Base-by-base conservation (phyloP, 2,113 vertebrate species). In the Grallaria varia region DNA sequence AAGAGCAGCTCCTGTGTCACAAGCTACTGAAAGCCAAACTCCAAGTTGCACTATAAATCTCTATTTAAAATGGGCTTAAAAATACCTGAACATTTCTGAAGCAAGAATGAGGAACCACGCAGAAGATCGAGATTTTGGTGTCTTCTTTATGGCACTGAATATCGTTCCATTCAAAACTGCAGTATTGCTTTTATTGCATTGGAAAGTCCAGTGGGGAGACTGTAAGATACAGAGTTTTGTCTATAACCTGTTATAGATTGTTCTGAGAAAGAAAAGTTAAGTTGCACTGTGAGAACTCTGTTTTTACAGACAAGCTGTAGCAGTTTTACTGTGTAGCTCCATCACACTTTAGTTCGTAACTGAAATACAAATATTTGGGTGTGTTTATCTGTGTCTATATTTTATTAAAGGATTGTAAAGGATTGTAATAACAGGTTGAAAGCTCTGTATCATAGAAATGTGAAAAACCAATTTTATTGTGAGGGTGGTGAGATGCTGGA, bases 401-500 rank as follows among this genome's bases (percentile, higher is more conserved):
- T 22, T 7, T 50, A 53, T 44, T 35, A 44, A 45, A 45, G 4
- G 4, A 35, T 7, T 69, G 8, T n/a, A n/a, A n/a, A n/a, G n/a
- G n/a, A n/a, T n/a, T n/a, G n/a, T n/a, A n/a, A n/a, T n/a, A n/a
- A n/a, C n/a, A n/a, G n/a, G n/a, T n/a, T n/a, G n/a, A 49, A 79
- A 76, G 2, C 8, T 16, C 56, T 69, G 5, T 31, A 20, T 64
- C 19, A n/a, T 3, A 77, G 24, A 81, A 74, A 50, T 16, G 19
- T 10, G 12, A 11, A 17, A 23, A 37, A 55, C 4, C 50, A 56
- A 4, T 13, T 37, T 42, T 50, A 37, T 23, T 44, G 8, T 49
- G 21, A 44, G 8, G 4, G 4, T 58, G 10, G 4, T 3, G 3
- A 80, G 14, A 0, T 2, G 3, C 42, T 88, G 35, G 35, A 35